Evolutionary conservation across 2,113 vertebrate species (phyloP), one percentile per base, ranked within the genome.

Genomic region (Gambusia affinis): DNA sequence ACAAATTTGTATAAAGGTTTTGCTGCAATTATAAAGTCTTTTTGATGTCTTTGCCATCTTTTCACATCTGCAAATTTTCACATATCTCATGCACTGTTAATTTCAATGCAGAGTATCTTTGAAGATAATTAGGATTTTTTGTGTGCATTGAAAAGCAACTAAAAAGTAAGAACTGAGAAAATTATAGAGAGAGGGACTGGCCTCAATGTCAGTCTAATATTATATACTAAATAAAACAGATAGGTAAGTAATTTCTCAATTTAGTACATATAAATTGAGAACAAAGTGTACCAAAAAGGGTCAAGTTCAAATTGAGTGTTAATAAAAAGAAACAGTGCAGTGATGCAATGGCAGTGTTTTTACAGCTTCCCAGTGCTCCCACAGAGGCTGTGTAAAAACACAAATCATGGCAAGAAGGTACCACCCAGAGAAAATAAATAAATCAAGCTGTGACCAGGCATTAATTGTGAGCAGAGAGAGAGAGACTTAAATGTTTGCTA

Each of bases 341-440:
- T 76, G 79, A 83, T 82, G 76, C 80, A 80, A 80, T 72, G 66
- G 42, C 0, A 5, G 37, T 84, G 76, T 78, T 86, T 78, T 78
- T 42, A 84, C 22, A 66, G 72, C 76, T 79, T 78, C 76, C 71
- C 64, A 10, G 67, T 61, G 76, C 73, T 78, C 70, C 78, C 33
- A 10, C 57, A 17, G 42, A 85, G 79, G 72, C 72, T 31, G 51
- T 69, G 66, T 75, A 72, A 74, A 76, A 82, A 85, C 78, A 82
- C 42, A 44, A 65, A 83, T 82, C 73, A 64, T 69, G 64, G 77
- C 69, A 74, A 72, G 70, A 84, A 84, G 35, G 66, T 72, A 82
- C 70, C 82, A 76, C 42, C 61, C 75, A 88, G 54, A 84, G 47
- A 63, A 85, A 82, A 64, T 79, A 82, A 81, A 83, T 60, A 77